Conservation (phyloP, 2,113 vertebrate species). For the Phalacrocorax carbo region DNA sequence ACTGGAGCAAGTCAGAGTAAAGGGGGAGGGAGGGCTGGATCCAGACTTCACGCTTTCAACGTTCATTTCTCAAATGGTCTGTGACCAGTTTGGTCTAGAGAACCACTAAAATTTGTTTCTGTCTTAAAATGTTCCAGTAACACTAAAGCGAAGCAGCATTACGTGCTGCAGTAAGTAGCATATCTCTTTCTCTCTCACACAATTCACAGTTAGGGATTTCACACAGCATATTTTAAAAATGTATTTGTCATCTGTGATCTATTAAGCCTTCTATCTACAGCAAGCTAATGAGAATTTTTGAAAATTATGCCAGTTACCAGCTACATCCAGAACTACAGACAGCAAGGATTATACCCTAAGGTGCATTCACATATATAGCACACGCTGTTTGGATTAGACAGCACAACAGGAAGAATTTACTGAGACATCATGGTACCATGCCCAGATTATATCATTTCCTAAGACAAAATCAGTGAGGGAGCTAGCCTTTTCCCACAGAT, state of each 20-base stretch:
- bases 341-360: background rate
- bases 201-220: background rate
- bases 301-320: background rate
- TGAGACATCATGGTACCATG: background rate
- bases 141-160: background rate
- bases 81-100: background rate
- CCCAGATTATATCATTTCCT: background rate
- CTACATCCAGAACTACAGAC: background rate
- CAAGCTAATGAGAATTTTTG: slow-evolving; percentile 2
- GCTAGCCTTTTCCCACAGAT: background rate
- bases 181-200: background rate
- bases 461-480: background rate
- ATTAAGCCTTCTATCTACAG: background rate
- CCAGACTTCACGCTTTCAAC: background rate
- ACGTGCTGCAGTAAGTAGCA: background rate
- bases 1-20: background rate
- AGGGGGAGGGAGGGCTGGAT: background rate
- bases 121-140: background rate
- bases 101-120: background rate
- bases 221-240: background rate
- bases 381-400: background rate
- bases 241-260: slow-evolving; percentile 12
- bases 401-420: background rate
- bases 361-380: background rate
- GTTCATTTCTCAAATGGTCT: background rate